Base-by-base conservation (phyloP, 2,113 vertebrate genomes). In the Tragelaphus strepsiceros region DNA sequence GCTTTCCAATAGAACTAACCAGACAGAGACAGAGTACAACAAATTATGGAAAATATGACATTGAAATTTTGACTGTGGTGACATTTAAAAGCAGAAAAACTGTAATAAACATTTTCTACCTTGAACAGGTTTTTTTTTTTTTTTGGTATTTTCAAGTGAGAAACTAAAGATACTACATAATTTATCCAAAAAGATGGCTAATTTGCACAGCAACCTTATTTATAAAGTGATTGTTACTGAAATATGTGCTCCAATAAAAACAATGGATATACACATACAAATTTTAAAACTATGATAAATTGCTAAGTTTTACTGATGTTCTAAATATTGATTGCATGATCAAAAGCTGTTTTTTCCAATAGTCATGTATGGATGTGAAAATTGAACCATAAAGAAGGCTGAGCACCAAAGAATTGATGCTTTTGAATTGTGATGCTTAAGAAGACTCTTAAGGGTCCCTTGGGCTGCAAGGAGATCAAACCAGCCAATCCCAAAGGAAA, bases 31-130 rank as follows among this genome's bases (percentile, higher is more conserved):
- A 13, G 13, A 83, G 32, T 90, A 12, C 32, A 49, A n/a, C 17
- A 49, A 64, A 61, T 3, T 84, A 56, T 13, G 15, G 26, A 6
- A 15, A 74, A 43, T 43, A 26, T 77, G 26, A n/a, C 19, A 56
- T 16, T 82, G 32, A 90, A 85, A 87, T 46, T 43, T 96, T 97
- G 17, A 92, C 12, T n/a, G 46, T 87, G 39, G 83, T 67, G n/a
- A 78, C 54, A 92, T 94, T 96, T 97, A 95, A 92, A 94, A 62
- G 39, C 7, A 78, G 35, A 59, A 78, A 95, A 61, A 19, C 3
- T 49, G 28, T 6, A 7, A 67, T 71, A 32, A 61, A 74, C 13
- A 28, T 67, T 95, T 96, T 93, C 78, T 61, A 93, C 51, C 16
- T 74, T 92, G 2, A 95, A 51, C 67, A 83, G 3, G 11, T 88